Evolutionary conservation across 2,113 vertebrate genomes (phyloP).

Genomic region (Pelusios castaneus): DNA sequence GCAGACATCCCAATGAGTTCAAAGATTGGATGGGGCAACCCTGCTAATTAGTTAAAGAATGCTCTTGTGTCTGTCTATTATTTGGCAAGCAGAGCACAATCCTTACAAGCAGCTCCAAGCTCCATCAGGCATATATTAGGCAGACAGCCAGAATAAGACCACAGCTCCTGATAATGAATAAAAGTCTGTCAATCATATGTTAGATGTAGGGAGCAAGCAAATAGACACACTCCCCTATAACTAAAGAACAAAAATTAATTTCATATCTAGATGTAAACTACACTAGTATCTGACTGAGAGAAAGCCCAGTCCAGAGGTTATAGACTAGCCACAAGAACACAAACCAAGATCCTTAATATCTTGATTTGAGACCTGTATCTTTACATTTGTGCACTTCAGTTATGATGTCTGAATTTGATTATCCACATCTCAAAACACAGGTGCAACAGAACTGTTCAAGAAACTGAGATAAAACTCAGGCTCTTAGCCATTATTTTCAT

Average conservation of each 20-base stretch:
- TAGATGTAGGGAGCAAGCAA: not conserved
- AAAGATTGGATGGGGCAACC: fast-evolving
- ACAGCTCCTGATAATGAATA: not conserved
- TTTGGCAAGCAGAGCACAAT: not conserved
- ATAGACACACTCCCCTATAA: fast-evolving
- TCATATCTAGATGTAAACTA: not conserved
- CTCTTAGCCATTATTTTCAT: not conserved
- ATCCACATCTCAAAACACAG: not conserved
- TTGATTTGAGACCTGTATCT: not conserved
- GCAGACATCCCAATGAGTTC: fast-evolving
- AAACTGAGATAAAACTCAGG: not conserved
- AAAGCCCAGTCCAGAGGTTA: not conserved
- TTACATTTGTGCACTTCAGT: not conserved
- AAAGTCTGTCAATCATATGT: not conserved
- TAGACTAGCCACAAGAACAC: fast-evolving
- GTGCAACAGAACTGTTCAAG: not conserved
- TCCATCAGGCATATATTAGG: fast-evolving
- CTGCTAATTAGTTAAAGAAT: fast-evolving
- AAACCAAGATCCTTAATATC: too few species aligned
- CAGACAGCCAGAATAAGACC: not conserved
- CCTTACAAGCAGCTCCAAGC: not conserved
- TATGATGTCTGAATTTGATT: not conserved
- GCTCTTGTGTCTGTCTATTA: not conserved
- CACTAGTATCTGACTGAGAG: not conserved
- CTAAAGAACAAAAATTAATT: not conserved